Evolutionary conservation across 1,140 invertebrate genomes (phyloP).

Genomic region (Drosophila kepulauana): DNA sequence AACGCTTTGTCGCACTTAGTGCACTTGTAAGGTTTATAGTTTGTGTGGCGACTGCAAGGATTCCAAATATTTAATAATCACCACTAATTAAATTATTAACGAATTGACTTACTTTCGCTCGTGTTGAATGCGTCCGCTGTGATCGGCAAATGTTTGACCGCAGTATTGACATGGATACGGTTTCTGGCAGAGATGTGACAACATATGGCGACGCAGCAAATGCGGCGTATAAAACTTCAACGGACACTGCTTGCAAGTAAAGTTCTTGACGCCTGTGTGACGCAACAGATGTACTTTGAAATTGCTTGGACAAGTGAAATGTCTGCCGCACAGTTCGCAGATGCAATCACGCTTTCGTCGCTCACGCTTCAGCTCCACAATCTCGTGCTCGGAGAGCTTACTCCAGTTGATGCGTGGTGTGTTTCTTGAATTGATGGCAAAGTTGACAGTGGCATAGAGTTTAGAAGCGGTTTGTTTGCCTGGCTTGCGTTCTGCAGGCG

Average conservation of each 20-base stretch:
- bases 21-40: constrained; percentile 97
- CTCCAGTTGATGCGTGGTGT: constrained; percentile 62
- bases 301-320: constrained; percentile 69
- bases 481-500: neutral
- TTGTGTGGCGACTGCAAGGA: constrained; percentile 57
- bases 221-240: constrained; percentile 67
- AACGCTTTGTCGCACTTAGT: constrained; percentile 99
- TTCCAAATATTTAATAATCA: neutral
- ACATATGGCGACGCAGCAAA: constrained; percentile 57
- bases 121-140: constrained; percentile 63
- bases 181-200: constrained; percentile 42
- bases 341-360: constrained; percentile 69
- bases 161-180: constrained; percentile 64
- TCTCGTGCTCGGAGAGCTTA: constrained; percentile 60
- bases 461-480: neutral
- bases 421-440: constrained; percentile 36
- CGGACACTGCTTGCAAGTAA: constrained; percentile 52
- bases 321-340: constrained; percentile 64
- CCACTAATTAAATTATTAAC: neutral
- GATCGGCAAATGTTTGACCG: constrained; percentile 56
- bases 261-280: constrained; percentile 55
- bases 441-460: constrained; percentile 48
- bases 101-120: constrained; percentile 54
- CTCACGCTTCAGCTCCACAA: constrained; percentile 60
- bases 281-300: constrained; percentile 70